These are phyloP conservation scores for Ictalurus furcatus DNA, from an alignment of 2,113 vertebrate species.

Conservation along the genomic window DNA sequence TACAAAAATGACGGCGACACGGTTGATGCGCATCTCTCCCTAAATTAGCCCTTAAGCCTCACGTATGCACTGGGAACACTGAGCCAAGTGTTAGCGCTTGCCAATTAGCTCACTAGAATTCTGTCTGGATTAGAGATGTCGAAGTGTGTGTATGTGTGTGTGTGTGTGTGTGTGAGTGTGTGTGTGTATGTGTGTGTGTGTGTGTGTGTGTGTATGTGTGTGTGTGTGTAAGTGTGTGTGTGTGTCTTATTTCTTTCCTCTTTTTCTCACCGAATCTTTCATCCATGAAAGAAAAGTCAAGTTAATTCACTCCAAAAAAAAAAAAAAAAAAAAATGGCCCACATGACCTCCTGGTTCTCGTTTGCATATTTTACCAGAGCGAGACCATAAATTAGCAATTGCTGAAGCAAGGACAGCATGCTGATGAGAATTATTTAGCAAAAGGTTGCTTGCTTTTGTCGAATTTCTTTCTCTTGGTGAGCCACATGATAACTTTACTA, in stretches of 20 bases:
- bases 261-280: constrained; percentile 41
- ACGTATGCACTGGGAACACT: constrained; percentile 60
- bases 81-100: constrained; percentile 61
- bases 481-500: neutral
- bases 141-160: neutral
- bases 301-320: constrained; percentile 42
- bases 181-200: neutral
- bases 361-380: neutral
- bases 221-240: neutral
- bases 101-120: constrained; percentile 53
- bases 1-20: constrained; percentile 63
- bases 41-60: constrained; percentile 63
- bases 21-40: constrained; percentile 61
- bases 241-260: constrained; percentile 8
- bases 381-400: neutral
- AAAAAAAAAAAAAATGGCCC: constrained; percentile 17
- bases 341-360: constrained; percentile 33
- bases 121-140: constrained; percentile 44
- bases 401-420: neutral
- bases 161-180: neutral
- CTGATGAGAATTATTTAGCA: neutral
- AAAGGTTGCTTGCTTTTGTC: neutral
- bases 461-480: neutral
- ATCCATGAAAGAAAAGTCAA: constrained; percentile 51
- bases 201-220: neutral